These are phyloP conservation scores for Microtus oregoni DNA, from an alignment of 2,113 vertebrate genomes.

Conservation along the genomic window DNA sequence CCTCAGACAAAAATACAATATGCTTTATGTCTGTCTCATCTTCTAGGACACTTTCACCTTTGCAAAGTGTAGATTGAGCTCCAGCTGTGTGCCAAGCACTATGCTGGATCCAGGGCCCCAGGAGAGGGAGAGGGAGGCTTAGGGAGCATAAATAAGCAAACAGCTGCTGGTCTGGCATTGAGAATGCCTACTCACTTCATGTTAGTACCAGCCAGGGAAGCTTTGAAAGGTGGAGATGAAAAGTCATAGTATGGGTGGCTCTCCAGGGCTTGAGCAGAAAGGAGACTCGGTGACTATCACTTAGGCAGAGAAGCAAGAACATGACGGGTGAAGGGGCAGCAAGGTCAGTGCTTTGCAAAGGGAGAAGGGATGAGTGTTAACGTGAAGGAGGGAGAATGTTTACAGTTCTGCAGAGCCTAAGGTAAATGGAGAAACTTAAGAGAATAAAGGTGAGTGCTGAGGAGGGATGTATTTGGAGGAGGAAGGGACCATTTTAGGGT, in stretches of 20 bases:
- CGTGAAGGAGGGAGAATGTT: not conserved
- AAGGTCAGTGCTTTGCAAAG: not conserved
- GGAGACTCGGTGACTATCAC: not conserved
- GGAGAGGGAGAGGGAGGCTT: not conserved
- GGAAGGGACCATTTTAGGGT: not conserved
- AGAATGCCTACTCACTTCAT: not conserved
- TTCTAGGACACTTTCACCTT: not conserved
- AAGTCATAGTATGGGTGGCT: not conserved
- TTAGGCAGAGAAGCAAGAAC: not conserved
- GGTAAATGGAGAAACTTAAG: not conserved
- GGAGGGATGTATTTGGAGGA: rapidly evolving
- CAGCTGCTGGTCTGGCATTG: rapidly evolving
- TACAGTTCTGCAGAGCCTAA: not conserved
- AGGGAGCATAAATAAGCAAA: not conserved
- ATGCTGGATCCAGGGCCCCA: not conserved
- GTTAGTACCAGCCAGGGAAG: too few species aligned
- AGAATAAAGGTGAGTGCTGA: not conserved
- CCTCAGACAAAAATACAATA: not conserved
- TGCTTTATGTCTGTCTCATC: not conserved
- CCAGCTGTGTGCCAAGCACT: not conserved
- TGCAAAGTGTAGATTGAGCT: not conserved
- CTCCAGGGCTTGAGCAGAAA: not conserved
- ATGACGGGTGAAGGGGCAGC: not conserved
- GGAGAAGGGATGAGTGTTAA: not conserved
- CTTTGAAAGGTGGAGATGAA: not conserved